Evolutionary conservation across 2,113 vertebrate species (phyloP).

Genomic region (Mustelus asterias): DNA sequence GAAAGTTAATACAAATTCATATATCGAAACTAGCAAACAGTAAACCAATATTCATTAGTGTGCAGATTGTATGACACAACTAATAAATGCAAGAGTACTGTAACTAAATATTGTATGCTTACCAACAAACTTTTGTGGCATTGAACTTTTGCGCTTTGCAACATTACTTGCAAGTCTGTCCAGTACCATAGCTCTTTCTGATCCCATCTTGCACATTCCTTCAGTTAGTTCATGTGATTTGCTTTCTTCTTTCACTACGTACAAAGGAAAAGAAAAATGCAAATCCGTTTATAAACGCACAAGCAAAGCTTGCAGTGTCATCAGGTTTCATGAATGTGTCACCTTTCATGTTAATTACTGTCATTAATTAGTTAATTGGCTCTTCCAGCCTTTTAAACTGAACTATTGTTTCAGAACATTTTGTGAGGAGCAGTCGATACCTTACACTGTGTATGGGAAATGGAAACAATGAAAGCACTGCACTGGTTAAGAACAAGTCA

Average conservation of each 20-base stretch:
- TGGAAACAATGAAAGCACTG: background rate
- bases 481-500: background rate
- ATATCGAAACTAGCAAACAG: background rate
- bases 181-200: constrained; percentile 95
- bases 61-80: background rate
- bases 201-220: constrained; percentile 90
- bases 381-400: background rate
- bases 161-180: constrained; percentile 99
- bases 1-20: background rate
- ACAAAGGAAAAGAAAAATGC: constrained; percentile 76
- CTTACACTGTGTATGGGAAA: background rate
- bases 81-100: background rate
- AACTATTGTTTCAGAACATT: background rate
- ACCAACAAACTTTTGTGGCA: constrained; percentile 99
- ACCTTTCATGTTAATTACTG: background rate
- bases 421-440: background rate
- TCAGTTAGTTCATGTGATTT: constrained; percentile 95
- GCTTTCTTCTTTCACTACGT: constrained; percentile 97
- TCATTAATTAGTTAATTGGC: background rate
- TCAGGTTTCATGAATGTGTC: background rate
- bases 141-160: constrained; percentile 99
- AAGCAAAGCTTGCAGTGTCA: background rate
- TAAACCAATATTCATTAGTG: background rate
- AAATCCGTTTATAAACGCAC: constrained; percentile 25
- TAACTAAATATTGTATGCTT: constrained; percentile 86